These are phyloP conservation scores for Epizoanthus rinbou DNA, from an alignment of 92 coral and sea anemone genomes.

Conservation along the genomic window DNA sequence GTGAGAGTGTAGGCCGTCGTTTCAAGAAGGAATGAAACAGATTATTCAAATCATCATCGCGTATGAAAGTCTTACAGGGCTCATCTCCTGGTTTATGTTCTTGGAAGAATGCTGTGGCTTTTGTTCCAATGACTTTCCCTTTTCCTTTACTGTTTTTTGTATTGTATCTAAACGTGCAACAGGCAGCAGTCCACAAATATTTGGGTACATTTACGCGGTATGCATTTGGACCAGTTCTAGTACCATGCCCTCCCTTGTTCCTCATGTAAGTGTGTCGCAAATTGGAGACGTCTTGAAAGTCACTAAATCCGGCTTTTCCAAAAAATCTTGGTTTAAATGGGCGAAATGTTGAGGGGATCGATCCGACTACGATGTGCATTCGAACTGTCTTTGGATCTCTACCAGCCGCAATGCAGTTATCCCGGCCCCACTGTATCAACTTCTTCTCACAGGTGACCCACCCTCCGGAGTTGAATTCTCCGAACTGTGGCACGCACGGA, in stretches of 20 bases:
- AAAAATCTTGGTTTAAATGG: constrained; percentile 38
- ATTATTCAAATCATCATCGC: too few species aligned
- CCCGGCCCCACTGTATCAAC: constrained; percentile 38
- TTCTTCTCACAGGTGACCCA: constrained; percentile 39
- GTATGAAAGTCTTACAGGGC: neutral
- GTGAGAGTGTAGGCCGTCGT: neutral
- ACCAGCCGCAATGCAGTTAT: constrained; percentile 24
- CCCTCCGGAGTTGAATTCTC: constrained; percentile 31
- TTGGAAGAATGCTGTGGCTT: constrained; percentile 42
- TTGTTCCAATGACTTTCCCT: neutral
- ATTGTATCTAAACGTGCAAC: constrained; percentile 35
- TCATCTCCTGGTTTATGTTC: constrained; percentile 20
- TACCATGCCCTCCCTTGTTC: neutral
- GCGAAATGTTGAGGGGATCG: constrained; percentile 51
- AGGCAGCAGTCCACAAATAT: constrained; percentile 51
- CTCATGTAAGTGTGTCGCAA: neutral
- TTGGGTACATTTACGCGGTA: constrained; percentile 48
- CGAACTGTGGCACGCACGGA: constrained; percentile 65
- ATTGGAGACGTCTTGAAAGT: constrained; percentile 14
- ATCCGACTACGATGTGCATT: constrained; percentile 57
- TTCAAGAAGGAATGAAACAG: neutral
- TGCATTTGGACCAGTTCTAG: too few species aligned
- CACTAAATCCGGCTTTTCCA: constrained; percentile 59
- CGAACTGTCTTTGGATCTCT: constrained; percentile 23
- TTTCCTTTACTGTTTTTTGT: neutral